Base-by-base conservation (phyloP, 2,113 vertebrate species). In the Microcebus tavaratra region DNA sequence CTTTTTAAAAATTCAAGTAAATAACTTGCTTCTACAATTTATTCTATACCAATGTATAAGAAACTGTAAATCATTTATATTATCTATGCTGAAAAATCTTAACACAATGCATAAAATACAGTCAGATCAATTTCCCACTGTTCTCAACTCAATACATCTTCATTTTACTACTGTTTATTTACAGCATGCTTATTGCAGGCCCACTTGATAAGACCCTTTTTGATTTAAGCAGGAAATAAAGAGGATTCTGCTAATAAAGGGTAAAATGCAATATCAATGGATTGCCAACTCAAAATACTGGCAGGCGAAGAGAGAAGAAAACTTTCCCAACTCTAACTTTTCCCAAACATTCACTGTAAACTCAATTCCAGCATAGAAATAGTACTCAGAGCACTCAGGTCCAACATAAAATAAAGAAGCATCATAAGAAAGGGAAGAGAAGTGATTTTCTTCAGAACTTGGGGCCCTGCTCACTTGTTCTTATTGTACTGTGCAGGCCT, bases 171-270 rank as follows among this genome's bases (percentile, higher is more conserved):
- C 72, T 45, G 18, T 50, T 94, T 85, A 36, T 67, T 96, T 81
- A 88, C 29, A 70, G 12, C 14, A 2, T 39, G 8, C 36, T 63
- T 61, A 87, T 17, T 53, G 13, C 15, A 82, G 14, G 36, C 25
- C 20, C 34, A 57, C 9, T 25, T 72, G 9, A 83, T 78, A 39
- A 85, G 68, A 55, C 76, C 23, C 2, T 6, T 70, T 86, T 59
- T 93, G 4, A 87, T 76, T 95, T 80, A 95, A 92, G 42, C n/a
- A 73, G 50, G 75, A 93, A 93, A 93, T 85, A 67, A 95, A 96
- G 23, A 18, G 27, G 36, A 5, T 88, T 88, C 39, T 70, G n/a
- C 29, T 70, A 75, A 80, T 84, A 82, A 87, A 94, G 88, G 5
- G 8, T 83, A 91, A 90, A 86, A 82, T 93, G 25, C 88, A 8